phyloP scores from a whole-genome alignment of 2,113 vertebrate genomes.

The Neodon shergylaensis region DNA sequence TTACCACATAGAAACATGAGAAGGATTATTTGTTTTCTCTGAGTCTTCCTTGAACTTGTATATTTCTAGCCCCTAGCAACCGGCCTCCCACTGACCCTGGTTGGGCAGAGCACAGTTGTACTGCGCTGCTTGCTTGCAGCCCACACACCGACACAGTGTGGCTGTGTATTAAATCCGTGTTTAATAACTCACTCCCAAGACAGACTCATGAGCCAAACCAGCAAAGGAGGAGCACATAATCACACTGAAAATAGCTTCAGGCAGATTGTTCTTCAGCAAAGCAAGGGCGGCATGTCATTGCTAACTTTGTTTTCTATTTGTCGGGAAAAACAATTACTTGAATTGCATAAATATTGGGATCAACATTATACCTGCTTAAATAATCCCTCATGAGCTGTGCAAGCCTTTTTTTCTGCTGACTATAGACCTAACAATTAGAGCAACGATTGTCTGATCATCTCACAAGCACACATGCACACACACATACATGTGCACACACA shows the following conservation, averaged over 20 bases:
- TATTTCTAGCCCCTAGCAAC: constrained; percentile 13
- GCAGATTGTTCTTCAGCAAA: constrained; percentile 30
- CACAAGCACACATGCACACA: background rate
- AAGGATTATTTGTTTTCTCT: background rate
- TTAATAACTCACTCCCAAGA: constrained; percentile 68
- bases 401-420: constrained; percentile 31
- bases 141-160: constrained; percentile 59
- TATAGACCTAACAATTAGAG: background rate
- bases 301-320: constrained; percentile 61
- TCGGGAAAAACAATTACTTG: constrained; percentile 38
- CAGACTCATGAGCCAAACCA: constrained; percentile 18
- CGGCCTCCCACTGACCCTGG: background rate
- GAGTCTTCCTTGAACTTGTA: constrained; percentile 54
- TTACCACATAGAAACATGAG: constrained; percentile 36
- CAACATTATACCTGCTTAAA: background rate
- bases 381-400: background rate
- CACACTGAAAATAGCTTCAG: constrained; percentile 53
- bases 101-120: background rate
- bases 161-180: constrained; percentile 42
- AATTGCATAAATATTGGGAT: constrained; percentile 31
- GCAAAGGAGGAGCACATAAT: constrained; percentile 36
- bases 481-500: background rate
- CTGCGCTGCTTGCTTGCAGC: constrained; percentile 26
- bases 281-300: constrained; percentile 42
- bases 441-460: background rate